A percentile compares a stretch with the other conserved stretches of the same genome.
These are phyloP conservation scores for Bombus breviceps DNA, from an alignment of 1,140 invertebrate species.

Conservation along the genomic window DNA sequence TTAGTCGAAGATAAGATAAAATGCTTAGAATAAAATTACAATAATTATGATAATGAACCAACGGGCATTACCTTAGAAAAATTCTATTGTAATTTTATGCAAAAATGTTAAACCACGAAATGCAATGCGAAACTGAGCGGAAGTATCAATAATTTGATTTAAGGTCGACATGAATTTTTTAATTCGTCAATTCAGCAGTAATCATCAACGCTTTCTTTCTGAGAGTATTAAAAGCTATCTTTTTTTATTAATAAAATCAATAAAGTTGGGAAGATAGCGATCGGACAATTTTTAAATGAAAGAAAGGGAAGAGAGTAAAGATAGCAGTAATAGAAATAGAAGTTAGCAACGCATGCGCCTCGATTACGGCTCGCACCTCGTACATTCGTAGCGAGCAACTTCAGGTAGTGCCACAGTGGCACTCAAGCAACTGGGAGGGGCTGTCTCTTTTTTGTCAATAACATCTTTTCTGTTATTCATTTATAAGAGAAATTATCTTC, in stretches of 20 bases:
- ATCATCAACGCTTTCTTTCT: neutral
- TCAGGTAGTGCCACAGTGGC: constrained; percentile 64
- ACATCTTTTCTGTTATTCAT: constrained; percentile 3
- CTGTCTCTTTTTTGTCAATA: neutral
- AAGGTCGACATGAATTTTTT: neutral
- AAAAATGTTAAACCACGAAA: neutral
- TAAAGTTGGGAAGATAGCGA: neutral
- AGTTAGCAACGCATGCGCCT: constrained; percentile 64
- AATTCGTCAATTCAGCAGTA: neutral
- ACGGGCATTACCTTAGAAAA: neutral
- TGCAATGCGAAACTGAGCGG: neutral
- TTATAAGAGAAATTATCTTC: neutral
- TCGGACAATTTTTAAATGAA: neutral
- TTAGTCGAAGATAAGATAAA: neutral
- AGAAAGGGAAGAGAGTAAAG: neutral
- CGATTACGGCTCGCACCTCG: neutral
- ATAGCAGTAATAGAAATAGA: constrained; percentile 4
- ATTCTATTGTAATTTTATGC: neutral
- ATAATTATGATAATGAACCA: neutral
- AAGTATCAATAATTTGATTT: neutral
- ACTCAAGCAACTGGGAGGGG: constrained; percentile 35
- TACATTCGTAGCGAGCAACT: constrained; percentile 18
- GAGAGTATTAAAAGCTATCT: neutral
- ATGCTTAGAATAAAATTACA: neutral
- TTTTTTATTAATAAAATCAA: neutral